Evolutionary conservation across 2,113 vertebrate genomes (phyloP).

Genomic region (Amazona guildingii): DNA sequence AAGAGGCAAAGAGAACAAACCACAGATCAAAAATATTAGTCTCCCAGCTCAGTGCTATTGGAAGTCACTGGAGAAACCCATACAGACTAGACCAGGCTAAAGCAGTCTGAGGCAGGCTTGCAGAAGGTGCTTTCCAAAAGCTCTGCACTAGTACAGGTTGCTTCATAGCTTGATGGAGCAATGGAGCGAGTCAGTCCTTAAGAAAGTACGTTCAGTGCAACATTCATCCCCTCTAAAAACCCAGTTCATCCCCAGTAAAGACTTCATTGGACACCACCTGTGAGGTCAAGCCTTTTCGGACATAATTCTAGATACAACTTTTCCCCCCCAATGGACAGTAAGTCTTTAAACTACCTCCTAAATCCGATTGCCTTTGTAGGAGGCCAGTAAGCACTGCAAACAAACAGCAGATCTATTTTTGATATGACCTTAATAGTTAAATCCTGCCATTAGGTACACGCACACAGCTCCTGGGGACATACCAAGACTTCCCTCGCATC

Average conservation of each 20-base stretch:
- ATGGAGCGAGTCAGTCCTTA: not conserved
- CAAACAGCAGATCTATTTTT: not conserved
- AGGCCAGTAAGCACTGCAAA: not conserved
- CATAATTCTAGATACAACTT: not conserved
- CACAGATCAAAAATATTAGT: not conserved
- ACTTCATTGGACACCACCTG: not conserved
- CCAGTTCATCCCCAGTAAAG: not conserved
- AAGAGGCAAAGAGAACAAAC: not conserved
- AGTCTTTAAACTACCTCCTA: not conserved
- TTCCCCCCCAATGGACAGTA: not conserved
- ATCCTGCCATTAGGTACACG: not conserved
- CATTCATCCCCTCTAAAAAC: not conserved
- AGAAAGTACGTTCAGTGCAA: not conserved
- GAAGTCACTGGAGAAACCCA: not conserved
- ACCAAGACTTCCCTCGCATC: not conserved
- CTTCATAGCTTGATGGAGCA: not conserved
- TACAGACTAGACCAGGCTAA: not conserved
- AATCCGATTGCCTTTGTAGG: not conserved
- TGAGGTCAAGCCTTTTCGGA: not conserved
- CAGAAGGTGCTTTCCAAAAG: not conserved
- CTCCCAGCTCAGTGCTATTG: not conserved
- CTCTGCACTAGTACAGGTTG: not conserved
- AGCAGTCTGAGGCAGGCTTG: not conserved
- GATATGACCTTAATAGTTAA: constrained; percentile 4
- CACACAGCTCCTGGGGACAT: not conserved